Percentiles rank a stretch among this genome's conserved stretches.
Evolutionary conservation across 2,113 vertebrate species (phyloP).

Genomic region (Circaetus gallicus): DNA sequence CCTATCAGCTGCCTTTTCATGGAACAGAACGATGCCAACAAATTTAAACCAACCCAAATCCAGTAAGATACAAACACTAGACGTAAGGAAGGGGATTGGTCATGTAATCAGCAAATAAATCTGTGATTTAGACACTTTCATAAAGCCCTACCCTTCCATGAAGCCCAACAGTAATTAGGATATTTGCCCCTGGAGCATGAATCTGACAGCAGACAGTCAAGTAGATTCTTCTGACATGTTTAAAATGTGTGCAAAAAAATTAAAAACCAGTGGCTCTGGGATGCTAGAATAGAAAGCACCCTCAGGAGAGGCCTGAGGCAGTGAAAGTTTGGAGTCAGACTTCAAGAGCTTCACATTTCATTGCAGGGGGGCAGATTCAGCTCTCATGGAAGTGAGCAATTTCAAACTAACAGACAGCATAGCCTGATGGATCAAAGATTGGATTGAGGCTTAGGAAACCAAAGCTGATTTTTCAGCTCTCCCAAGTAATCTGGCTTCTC

Average conservation of each 20-base stretch:
- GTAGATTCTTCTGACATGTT: not conserved
- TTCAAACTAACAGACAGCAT: not conserved
- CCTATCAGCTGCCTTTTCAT: not conserved
- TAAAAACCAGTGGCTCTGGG: not conserved
- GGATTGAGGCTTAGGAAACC: not conserved
- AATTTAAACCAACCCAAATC: not conserved
- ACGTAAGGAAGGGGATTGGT: not conserved
- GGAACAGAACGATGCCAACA: not conserved
- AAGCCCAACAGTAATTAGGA: not conserved
- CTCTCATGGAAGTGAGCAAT: not conserved
- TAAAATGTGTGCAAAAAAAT: not conserved
- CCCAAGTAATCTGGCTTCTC: constrained; percentile 42
- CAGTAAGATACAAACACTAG: not conserved
- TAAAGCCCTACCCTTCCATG: not conserved
- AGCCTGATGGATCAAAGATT: constrained; percentile 28
- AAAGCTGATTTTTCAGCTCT: constrained; percentile 44
- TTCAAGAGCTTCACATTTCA: not conserved
- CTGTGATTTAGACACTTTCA: not conserved
- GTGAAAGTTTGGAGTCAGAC: constrained; percentile 8
- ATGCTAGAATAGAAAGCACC: constrained; percentile 8
- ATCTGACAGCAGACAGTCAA: not conserved
- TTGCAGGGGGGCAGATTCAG: not conserved
- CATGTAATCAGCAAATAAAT: not conserved
- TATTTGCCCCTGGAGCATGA: not conserved
- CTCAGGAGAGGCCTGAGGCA: constrained; percentile 39